Evolutionary conservation across 2,797 vertebrate species (phyloP).

Genomic region (Atherinosoma microstoma): DNA sequence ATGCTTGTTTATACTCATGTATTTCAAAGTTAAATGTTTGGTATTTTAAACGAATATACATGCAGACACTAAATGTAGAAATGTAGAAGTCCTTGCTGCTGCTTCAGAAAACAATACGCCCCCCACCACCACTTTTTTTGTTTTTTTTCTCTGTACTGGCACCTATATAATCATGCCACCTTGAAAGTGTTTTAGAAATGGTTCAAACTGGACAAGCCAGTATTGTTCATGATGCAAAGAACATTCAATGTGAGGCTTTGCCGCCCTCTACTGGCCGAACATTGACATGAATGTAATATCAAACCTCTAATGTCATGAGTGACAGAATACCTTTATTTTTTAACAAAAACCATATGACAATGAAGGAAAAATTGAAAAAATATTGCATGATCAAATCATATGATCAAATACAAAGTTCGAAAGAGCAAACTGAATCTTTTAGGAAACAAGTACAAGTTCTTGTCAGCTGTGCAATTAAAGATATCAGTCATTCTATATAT

Average conservation of each 20-base stretch:
- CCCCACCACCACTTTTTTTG: too few relatives aligned
- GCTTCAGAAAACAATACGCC: neutral
- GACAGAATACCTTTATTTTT: too few relatives aligned
- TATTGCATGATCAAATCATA: too few relatives aligned
- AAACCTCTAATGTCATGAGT: too few relatives aligned
- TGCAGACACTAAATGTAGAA: neutral
- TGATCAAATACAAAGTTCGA: too few relatives aligned
- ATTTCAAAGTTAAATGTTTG: neutral
- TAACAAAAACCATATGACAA: too few relatives aligned
- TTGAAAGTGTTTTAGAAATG: neutral
- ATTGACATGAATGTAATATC: too few relatives aligned
- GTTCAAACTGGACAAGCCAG: neutral
- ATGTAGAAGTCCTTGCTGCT: neutral
- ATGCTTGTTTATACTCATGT: neutral
- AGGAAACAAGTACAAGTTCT: neutral
- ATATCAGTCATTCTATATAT: too few relatives aligned
- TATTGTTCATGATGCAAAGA: neutral
- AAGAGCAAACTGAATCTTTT: neutral
- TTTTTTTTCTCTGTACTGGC: neutral
- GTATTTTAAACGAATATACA: neutral
- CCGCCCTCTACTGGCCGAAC: conserved; percentile 36
- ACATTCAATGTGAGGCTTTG: conserved; percentile 14
- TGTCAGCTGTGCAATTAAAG: too few relatives aligned
- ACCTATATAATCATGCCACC: neutral
- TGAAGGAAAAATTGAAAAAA: too few relatives aligned